A percentile compares a stretch with the other conserved stretches of the same genome.
Evolutionary conservation across 1,140 invertebrate genomes (phyloP).

Genomic region (Neotoxoptera formosana): DNA sequence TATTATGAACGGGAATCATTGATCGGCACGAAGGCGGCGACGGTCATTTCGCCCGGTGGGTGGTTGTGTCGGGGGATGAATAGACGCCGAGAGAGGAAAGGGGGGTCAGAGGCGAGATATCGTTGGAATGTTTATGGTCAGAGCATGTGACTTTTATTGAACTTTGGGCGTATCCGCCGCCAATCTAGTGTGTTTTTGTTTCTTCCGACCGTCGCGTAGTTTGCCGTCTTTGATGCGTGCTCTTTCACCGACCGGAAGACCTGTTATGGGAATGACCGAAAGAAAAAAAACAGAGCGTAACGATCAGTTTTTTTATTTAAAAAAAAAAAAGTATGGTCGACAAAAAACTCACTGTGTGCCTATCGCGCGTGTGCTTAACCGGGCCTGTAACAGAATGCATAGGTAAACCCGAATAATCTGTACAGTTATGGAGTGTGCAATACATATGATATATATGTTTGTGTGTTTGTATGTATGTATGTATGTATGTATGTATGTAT

Average conservation of each 20-base stretch:
- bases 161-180: slow-evolving; percentile 51
- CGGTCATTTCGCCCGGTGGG: slow-evolving; percentile 52
- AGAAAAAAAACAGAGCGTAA: neutral
- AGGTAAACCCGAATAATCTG: neutral
- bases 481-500: too few relatives aligned
- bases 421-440: neutral
- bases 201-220: neutral
- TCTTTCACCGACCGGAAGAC: neutral
- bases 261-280: neutral
- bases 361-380: neutral
- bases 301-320: neutral
- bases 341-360: neutral
- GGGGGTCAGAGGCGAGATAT: slow-evolving; percentile 53
- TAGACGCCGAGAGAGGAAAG: neutral
- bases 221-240: neutral
- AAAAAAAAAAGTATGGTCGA: neutral
- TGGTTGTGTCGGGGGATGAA: neutral
- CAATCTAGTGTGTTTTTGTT: slow-evolving; percentile 52
- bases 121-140: slow-evolving; percentile 56
- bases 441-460: too few relatives aligned
- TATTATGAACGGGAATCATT: slow-evolving; percentile 55
- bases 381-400: neutral
- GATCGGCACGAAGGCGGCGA: slow-evolving; percentile 40
- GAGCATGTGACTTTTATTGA: slow-evolving; percentile 54
- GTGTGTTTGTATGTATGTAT: too few relatives aligned